phyloP scores from a whole-genome alignment of 2,797 vertebrate species.

The Paguma larvata region DNA sequence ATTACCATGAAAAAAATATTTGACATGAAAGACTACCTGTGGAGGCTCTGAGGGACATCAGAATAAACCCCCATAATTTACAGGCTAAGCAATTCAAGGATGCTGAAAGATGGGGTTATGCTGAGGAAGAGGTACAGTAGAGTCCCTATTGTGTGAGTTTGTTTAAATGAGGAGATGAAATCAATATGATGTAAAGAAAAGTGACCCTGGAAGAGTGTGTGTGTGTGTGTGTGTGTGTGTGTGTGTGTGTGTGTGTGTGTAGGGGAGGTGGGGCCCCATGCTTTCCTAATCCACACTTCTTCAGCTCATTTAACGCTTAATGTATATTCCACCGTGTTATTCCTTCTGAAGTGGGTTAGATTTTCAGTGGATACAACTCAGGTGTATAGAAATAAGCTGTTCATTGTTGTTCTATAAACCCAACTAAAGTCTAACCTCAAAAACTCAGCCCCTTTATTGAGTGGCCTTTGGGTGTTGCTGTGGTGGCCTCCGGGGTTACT shows the following conservation, averaged over 20 bases:
- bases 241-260: neutral
- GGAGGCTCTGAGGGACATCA: constrained; percentile 40
- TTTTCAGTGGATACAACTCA: neutral
- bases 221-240: neutral
- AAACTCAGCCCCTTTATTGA: neutral
- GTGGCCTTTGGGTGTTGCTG: neutral
- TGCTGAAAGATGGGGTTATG: neutral
- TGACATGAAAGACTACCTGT: constrained; percentile 65
- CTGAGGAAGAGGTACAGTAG: neutral
- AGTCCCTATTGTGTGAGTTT: neutral
- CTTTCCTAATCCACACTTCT: neutral
- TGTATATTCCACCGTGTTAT: neutral
- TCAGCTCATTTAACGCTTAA: neutral
- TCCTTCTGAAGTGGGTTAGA: neutral
- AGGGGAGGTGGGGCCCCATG: neutral
- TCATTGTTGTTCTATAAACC: neutral
- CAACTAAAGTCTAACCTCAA: neutral
- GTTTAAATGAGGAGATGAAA: constrained; percentile 62
- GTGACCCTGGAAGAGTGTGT: neutral
- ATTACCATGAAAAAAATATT: constrained; percentile 69
- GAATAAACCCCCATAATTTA: constrained; percentile 59
- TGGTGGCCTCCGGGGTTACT: neutral
- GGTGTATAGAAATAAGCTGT: neutral
- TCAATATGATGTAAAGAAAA: constrained; percentile 40
- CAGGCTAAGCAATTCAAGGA: neutral